Evolutionary conservation across 1,140 invertebrate genomes (phyloP), one percentile per base, ranked within the genome.

Genomic region (Pemphigus obesinymphae): DNA sequence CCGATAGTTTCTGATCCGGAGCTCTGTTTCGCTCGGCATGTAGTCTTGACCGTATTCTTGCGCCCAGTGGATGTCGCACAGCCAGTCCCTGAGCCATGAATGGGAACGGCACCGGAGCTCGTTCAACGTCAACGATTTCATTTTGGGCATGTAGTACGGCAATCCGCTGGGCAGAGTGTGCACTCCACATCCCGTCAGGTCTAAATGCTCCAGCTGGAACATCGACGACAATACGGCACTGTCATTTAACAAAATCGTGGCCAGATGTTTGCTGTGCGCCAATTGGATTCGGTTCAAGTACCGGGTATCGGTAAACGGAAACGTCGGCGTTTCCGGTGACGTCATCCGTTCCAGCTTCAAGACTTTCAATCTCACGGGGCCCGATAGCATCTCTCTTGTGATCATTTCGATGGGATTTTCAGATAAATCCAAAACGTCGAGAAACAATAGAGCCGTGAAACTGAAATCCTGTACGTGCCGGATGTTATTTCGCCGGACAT

Each of bases 291-390:
- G 45, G 15, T 58, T 58, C 37, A 82, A 17, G 45, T 72, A 58
- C 13, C 68, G 66, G 1, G 70, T 70, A 15, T 82, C 82, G 7
- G 68, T 82, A 23, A 82, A 82, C 20, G 82, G 82, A 4, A 82
- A 82, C 23, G 50, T 10, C 3, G 48, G 34, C 10, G 66, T 72
- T 5, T 58, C 37, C 6, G 50, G 11, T 2, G 50, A 31, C 10
- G 20, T 10, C 26, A 82, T 10, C 2, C 17, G 7, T 15, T 70
- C 48, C 50, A 82, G 2, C 8, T 40, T 70, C 10, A 82, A 31
- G 3, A 40, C 17, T n/a, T 26, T 58, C 15, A 82, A 37, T 13
- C 63, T 17, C 0, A n/a, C 70, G 11, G 68, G 82, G n/a, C 82
- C 82, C 11, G 34, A 31, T 10, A 82, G 20, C 53, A 72, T 70